Evolutionary conservation across 1,140 invertebrate species (phyloP), one percentile per base, ranked within the genome.

Genomic region (Atta texana): DNA sequence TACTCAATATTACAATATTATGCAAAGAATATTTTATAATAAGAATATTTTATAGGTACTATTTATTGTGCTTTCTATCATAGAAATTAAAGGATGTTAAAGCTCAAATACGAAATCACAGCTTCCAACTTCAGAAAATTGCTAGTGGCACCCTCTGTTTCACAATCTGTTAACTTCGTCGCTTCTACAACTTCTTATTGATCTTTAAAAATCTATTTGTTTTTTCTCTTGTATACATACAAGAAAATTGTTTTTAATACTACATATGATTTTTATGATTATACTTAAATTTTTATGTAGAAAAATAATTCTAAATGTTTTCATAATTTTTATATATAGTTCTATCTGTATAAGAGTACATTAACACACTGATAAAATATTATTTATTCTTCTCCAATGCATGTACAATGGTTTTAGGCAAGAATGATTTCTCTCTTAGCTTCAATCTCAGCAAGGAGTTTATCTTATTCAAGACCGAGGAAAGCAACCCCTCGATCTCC

Each of bases 381-480:
- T 72, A 71, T 72, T 49, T 64, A 84, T 55, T 78, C 18, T 31
- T 57, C 34, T 78, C 28, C n/a, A 59, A 76, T 53, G 77, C 64
- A 85, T 87, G 86, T 91, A 85, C 89, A 78, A 91, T 89, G 85
- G 90, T 89, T 89, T 86, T 59, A 90, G 85, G 82, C 78, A 89
- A 82, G 31, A 82, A 55, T 51, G 24, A 75, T 75, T 84, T 78
- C 64, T 75, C 84, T 85, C 63, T 86, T 75, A 86, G 81, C 77
- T 91, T 76, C 88, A 88, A 91, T 91, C 88, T 90, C 84, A 90
- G 85, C 91, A 90, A 92, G 85, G 91, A 93, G 90, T 94, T 94
- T 93, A 93, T 94, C 91, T 94, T 93, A 94, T 93, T 94, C 93
- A 93, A 76, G 76, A 85, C 88, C 88, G 88, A 86, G 84, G 84